Conservation (phyloP, 2,888 invertebrate species). For the Artemia sp. region DNA sequence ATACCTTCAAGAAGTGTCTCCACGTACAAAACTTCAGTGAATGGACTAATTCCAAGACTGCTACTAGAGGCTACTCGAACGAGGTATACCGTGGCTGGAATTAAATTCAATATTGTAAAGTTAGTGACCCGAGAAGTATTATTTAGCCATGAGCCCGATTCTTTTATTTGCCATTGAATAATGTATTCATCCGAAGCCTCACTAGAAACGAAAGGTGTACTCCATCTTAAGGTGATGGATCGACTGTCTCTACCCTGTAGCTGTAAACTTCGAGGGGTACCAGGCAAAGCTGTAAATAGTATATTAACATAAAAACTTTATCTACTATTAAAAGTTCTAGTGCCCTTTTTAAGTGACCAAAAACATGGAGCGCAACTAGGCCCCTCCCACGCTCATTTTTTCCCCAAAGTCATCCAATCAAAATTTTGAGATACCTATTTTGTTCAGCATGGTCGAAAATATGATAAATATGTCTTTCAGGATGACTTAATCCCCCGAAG, state of each 20-base stretch:
- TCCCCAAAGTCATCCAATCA: too few relatives aligned
- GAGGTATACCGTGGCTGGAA: background rate
- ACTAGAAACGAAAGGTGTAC: background rate
- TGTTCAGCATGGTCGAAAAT: too few relatives aligned
- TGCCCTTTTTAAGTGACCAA: too few relatives aligned
- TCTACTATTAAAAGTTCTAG: too few relatives aligned
- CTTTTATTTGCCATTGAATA: conserved; percentile 6
- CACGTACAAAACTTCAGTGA: background rate
- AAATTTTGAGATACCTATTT: too few relatives aligned
- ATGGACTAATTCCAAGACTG: background rate
- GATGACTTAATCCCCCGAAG: too few relatives aligned
- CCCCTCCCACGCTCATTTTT: too few relatives aligned
- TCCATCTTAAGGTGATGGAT: background rate
- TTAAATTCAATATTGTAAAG: background rate
- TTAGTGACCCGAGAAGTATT: background rate
- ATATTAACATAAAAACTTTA: too few relatives aligned
- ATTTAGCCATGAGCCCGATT: background rate
- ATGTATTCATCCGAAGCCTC: conserved; percentile 1
- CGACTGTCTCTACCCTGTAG: background rate
- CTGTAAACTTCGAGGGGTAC: background rate
- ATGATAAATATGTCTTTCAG: too few relatives aligned
- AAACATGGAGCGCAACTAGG: too few relatives aligned
- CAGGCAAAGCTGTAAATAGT: background rate
- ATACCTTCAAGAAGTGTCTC: background rate
- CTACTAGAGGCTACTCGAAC: background rate